These are phyloP conservation scores for Drosophila pseudoobscura DNA, from an alignment of 1,140 invertebrate species.

Conservation along the genomic window DNA sequence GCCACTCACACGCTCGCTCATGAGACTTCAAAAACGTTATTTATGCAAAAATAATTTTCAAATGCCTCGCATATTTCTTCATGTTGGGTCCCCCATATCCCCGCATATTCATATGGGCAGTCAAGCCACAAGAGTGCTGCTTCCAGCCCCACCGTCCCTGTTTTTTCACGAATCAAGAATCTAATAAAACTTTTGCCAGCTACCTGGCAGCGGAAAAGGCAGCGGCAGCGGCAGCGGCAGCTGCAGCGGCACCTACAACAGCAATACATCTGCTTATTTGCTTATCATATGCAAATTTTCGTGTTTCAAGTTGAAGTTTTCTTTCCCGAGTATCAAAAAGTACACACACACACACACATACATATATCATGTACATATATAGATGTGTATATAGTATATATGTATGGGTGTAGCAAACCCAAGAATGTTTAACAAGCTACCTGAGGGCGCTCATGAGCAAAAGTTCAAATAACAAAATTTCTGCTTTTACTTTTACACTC, in stretches of 20 bases:
- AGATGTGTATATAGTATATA: constrained; percentile 14
- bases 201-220: constrained; percentile 47
- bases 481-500: constrained; percentile 62
- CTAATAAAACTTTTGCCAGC: constrained; percentile 78
- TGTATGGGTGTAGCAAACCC: constrained; percentile 39
- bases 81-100: constrained; percentile 41
- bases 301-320: constrained; percentile 73
- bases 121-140: constrained; percentile 56
- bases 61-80: constrained; percentile 71
- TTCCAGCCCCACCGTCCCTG: background rate
- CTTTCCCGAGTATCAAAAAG: constrained; percentile 32
- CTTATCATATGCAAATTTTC: constrained; percentile 81
- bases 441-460: constrained; percentile 62
- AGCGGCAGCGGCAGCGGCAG: constrained; percentile 11
- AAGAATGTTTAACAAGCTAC: constrained; percentile 81
- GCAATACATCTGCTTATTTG: constrained; percentile 70
- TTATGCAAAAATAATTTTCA: constrained; percentile 78
- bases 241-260: constrained; percentile 29
- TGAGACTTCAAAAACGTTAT: constrained; percentile 52
- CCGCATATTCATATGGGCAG: constrained; percentile 63
- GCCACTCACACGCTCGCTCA: constrained; percentile 2
- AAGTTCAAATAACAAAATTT: constrained; percentile 80
- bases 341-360: constrained; percentile 6
- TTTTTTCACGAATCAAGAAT: constrained; percentile 64
- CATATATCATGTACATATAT: background rate